Conservation (phyloP, 2,797 vertebrate species). For the Nyctibius grandis region DNA sequence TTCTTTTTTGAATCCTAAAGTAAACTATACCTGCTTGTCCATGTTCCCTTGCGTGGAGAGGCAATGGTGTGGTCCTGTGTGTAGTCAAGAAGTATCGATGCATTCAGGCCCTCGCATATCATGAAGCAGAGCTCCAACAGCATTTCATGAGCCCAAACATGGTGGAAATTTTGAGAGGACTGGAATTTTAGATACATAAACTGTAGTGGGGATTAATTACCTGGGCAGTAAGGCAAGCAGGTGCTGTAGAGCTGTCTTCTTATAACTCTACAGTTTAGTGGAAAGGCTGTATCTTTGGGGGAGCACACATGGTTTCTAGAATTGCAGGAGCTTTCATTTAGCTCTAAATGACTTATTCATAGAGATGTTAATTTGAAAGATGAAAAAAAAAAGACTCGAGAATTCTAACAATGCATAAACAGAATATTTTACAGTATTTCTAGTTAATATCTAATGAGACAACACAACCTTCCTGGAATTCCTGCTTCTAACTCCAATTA, state of each 20-base stretch:
- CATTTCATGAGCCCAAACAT: neutral
- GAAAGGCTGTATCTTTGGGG: neutral
- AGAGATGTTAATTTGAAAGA: neutral
- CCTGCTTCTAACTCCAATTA: slow-evolving; percentile 14
- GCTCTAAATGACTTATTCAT: slow-evolving; percentile 22
- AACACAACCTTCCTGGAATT: slow-evolving; percentile 19
- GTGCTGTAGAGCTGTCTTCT: neutral
- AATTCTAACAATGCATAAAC: slow-evolving; percentile 11
- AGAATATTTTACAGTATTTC: slow-evolving; percentile 29
- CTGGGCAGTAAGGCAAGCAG: neutral
- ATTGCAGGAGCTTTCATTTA: neutral
- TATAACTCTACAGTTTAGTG: neutral
- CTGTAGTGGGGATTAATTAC: neutral
- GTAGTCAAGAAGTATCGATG: neutral
- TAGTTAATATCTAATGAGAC: slow-evolving; percentile 39
- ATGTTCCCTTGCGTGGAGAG: neutral
- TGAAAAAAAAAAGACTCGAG: neutral
- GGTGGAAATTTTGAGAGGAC: neutral
- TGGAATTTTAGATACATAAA: neutral
- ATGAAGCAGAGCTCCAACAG: neutral
- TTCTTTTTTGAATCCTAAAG: neutral
- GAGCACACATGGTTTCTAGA: neutral
- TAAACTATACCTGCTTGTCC: neutral
- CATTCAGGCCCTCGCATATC: neutral
- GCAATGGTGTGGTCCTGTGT: neutral